Evolutionary conservation across 2,888 invertebrate genomes (phyloP), one percentile per base, ranked within the genome.

Genomic region (Metalampra italica): DNA sequence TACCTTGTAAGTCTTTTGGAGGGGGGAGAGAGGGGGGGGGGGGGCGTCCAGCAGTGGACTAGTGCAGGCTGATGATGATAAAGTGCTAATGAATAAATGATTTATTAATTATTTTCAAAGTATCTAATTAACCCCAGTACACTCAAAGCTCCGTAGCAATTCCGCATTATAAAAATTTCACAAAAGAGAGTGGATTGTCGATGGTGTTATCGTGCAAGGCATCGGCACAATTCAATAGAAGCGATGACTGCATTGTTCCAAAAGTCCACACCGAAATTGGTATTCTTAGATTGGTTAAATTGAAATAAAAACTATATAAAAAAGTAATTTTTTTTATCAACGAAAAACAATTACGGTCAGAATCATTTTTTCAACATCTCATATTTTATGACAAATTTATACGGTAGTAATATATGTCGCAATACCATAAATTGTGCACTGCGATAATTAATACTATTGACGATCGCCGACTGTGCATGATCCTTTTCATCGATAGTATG

Each of bases 171-270:
- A 67, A 65, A 58, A 67, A 68, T 71, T 66, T 74, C 65, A 67
- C 64, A 71, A 78, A 79, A 80, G 82, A 77, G 82, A 82, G 74
- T 66, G 82, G 78, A 67, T 70, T 72, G 55, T 58, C 50, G 51
- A 54, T 9, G 36, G 15, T 37, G 56, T 71, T 80, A 82, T 83
- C 82, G 57, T 49, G 43, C 47, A 57, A 59, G 59, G 54, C 64
- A 78, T 76, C 77, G 62, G 56, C 62, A 67, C 63, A 63, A 71
- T 73, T 76, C 72, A 71, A 78, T 73, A 68, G 71, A 63, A 51
- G 59, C 62, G 60, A 65, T 68, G 72, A 69, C 68, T 68, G 60
- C 56, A 57, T 70, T 66, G 57, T 61, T 38, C 61, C 55, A 55
- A 54, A 53, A 55, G 54, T 45, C 56, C 43, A 57, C 45, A 53